Conservation (phyloP, 2,888 invertebrate species). For the Ypsolopha sequella region DNA sequence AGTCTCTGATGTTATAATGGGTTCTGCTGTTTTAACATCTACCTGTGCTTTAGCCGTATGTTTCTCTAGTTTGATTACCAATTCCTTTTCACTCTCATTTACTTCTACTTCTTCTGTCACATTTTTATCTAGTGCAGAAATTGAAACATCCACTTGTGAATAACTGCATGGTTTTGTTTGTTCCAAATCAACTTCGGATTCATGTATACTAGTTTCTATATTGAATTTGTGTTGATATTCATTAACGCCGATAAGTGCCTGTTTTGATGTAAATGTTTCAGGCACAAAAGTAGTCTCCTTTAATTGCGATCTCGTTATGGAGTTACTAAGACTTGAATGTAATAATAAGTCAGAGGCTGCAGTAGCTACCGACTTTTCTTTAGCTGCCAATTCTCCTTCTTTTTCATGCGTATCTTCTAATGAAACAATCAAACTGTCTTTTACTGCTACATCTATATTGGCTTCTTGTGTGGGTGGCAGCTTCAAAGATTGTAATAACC, state of each 20-base stretch:
- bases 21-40: conserved; percentile 69
- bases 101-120: conserved; percentile 67
- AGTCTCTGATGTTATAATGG: conserved; percentile 71
- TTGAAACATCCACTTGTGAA: conserved; percentile 53
- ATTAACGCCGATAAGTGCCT: conserved; percentile 71
- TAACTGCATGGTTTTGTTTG: conserved; percentile 41
- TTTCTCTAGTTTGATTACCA: conserved; percentile 62
- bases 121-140: conserved; percentile 72
- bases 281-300: conserved; percentile 71
- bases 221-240: conserved; percentile 74
- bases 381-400: conserved; percentile 66
- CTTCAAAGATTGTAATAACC: conserved; percentile 68
- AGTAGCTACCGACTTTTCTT: conserved; percentile 24
- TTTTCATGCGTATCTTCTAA: conserved; percentile 74
- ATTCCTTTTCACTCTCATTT: conserved; percentile 76
- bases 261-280: conserved; percentile 58
- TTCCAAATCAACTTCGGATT: conserved; percentile 69
- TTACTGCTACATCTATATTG: conserved; percentile 65
- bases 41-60: conserved; percentile 67
- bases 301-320: conserved; percentile 74
- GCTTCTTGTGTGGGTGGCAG: conserved; percentile 74
- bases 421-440: conserved; percentile 59
- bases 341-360: conserved; percentile 45
- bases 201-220: conserved; percentile 68
- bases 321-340: conserved; percentile 70